Percentiles rank a stretch among this genome's conserved stretches.
Conservation (phyloP, 2,113 vertebrate species). For the Gulo gulo region DNA sequence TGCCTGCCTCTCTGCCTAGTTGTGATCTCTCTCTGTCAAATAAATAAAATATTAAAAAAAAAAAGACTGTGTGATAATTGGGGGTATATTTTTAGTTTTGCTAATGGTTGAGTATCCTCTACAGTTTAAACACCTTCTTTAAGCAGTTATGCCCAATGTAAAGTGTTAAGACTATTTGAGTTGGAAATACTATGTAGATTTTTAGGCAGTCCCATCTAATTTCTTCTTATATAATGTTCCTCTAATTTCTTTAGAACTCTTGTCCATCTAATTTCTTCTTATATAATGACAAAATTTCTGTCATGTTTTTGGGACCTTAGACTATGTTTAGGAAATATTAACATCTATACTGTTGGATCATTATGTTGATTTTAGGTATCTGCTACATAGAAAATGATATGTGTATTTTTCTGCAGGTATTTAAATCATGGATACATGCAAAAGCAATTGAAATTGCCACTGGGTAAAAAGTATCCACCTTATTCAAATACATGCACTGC, state of each 20-base stretch:
- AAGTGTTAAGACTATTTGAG: background rate
- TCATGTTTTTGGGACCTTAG: background rate
- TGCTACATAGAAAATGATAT: background rate
- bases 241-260: background rate
- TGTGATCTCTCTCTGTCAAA: no score
- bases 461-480: background rate
- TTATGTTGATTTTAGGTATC: background rate
- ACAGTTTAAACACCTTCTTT: background rate
- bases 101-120: background rate
- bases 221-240: background rate
- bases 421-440: background rate
- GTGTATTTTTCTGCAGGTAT: background rate
- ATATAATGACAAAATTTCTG: background rate
- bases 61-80: background rate
- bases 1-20: no score
- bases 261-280: background rate
- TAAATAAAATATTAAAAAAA: no score
- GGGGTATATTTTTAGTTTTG: background rate
- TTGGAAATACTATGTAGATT: background rate
- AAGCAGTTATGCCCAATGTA: background rate
- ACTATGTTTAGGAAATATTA: background rate
- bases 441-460: background rate
- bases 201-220: background rate
- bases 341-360: background rate
- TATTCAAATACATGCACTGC: background rate